phyloP scores from a whole-genome alignment of 2,888 invertebrate species.

The Deilephila elpenor region DNA sequence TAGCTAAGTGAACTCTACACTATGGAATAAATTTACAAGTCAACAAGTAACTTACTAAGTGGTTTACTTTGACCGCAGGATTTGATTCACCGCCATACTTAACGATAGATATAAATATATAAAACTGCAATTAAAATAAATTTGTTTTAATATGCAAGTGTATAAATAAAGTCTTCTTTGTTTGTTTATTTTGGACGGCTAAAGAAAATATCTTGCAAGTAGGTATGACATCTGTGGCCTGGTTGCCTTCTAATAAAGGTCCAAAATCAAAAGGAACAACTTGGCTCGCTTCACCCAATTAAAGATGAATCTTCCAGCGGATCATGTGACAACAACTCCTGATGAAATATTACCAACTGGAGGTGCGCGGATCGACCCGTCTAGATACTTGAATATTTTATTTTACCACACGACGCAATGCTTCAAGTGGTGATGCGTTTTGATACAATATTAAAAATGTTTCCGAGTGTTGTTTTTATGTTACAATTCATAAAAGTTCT shows the following conservation, averaged over 20 bases:
- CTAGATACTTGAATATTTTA: slow-evolving; percentile 59
- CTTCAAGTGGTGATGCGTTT: slow-evolving; percentile 10
- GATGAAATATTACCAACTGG: slow-evolving; percentile 73
- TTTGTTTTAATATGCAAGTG: background rate
- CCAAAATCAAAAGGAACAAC: slow-evolving; percentile 56
- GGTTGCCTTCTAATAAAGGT: slow-evolving; percentile 58
- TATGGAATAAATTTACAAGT: background rate
- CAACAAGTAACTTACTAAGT: too few species aligned
- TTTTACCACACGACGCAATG: background rate
- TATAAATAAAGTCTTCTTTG: slow-evolving; percentile 8
- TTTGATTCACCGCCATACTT: background rate
- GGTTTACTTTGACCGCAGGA: background rate
- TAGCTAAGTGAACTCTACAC: background rate
- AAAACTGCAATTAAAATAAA: background rate
- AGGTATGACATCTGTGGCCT: slow-evolving; percentile 50
- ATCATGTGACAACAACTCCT: slow-evolving; percentile 78
- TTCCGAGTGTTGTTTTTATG: background rate
- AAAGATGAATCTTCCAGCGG: slow-evolving; percentile 78
- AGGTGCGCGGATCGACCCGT: slow-evolving; percentile 41
- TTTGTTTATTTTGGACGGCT: slow-evolving; percentile 11
- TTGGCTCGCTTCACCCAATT: slow-evolving; percentile 73
- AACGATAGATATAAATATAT: background rate
- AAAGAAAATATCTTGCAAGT: slow-evolving; percentile 32
- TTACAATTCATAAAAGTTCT: background rate
- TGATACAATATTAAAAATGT: slow-evolving; percentile 41